A percentile compares a stretch with the other conserved stretches of the same genome.
phyloP scores from a whole-genome alignment of 2,113 vertebrate species.

The Sorex araneus region DNA sequence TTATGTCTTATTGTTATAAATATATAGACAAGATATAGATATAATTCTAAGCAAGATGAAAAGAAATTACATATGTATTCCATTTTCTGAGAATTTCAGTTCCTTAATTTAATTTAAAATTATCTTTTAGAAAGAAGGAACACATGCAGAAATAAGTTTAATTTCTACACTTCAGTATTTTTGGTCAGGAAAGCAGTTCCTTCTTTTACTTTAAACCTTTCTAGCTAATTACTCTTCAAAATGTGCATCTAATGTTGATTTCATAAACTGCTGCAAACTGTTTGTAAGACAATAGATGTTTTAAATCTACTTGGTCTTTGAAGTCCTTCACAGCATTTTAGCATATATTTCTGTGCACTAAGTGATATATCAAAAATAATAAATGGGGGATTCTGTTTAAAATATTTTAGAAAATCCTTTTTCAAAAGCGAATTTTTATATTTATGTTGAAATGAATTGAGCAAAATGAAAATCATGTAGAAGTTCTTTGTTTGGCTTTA shows the following conservation, averaged over 20 bases:
- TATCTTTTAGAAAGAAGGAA: conserved; percentile 64
- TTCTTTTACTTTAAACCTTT: conserved; percentile 71
- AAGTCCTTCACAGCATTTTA: conserved; percentile 32
- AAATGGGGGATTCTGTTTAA: conserved; percentile 48
- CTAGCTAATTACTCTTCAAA: conserved; percentile 22
- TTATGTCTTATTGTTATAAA: conserved; percentile 45
- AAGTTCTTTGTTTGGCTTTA: conserved; percentile 39
- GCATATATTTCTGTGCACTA: not conserved
- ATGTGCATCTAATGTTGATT: conserved; percentile 38
- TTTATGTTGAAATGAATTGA: conserved; percentile 19
- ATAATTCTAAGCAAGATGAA: conserved; percentile 52
- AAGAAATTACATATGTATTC: conserved; percentile 16
- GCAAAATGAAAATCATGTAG: conserved; percentile 13
- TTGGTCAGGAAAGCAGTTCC: conserved; percentile 11
- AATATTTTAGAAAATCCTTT: conserved; percentile 47
- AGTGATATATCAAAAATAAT: not conserved
- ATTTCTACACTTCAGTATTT: conserved; percentile 40
- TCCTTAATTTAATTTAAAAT: conserved; percentile 65
- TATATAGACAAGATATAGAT: not conserved
- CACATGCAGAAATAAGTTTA: conserved; percentile 51
- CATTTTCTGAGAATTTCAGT: conserved; percentile 54
- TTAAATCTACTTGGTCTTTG: not conserved
- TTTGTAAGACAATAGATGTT: not conserved
- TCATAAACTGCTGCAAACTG: conserved; percentile 10
- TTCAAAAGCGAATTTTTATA: conserved; percentile 45